phyloP scores from a whole-genome alignment of 1,140 invertebrate genomes.

The Pogonognathellus flavescens region DNA sequence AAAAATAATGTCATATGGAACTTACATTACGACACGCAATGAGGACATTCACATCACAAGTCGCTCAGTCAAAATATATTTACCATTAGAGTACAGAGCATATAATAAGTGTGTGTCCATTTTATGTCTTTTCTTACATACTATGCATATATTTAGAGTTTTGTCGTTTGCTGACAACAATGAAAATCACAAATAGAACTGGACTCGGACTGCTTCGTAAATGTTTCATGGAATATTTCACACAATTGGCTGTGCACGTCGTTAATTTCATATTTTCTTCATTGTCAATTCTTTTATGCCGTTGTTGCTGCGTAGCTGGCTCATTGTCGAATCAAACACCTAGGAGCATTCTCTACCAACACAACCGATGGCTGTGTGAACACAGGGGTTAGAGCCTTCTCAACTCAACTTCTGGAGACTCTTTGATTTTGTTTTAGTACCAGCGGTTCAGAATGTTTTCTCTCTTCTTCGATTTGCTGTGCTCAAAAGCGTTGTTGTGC shows the following conservation, averaged over 20 bases:
- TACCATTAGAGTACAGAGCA: conserved; percentile 1
- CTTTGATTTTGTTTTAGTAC: conserved; percentile 1
- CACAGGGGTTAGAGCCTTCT: neutral
- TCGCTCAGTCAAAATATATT: conserved; percentile 32
- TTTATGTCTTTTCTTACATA: neutral
- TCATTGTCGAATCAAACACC: too few relatives aligned
- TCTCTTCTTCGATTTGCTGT: neutral
- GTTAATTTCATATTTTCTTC: neutral
- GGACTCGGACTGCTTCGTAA: conserved; percentile 27
- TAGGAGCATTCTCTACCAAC: neutral
- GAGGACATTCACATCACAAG: conserved; percentile 36
- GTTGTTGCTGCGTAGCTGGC: too few relatives aligned
- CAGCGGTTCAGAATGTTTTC: neutral
- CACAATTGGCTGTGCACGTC: neutral
- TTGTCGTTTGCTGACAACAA: neutral
- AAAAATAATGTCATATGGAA: conserved; percentile 30
- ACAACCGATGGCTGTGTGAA: neutral
- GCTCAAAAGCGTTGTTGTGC: neutral
- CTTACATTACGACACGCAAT: conserved; percentile 15
- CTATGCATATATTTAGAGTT: conserved; percentile 8
- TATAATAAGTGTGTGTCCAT: conserved; percentile 1
- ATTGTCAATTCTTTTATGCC: neutral
- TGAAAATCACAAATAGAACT: conserved; percentile 12
- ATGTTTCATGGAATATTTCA: conserved; percentile 25
- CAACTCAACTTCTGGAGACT: neutral